Evolutionary conservation across 2,888 invertebrate genomes (phyloP).

Genomic region (Drosophila nigricruria): DNA sequence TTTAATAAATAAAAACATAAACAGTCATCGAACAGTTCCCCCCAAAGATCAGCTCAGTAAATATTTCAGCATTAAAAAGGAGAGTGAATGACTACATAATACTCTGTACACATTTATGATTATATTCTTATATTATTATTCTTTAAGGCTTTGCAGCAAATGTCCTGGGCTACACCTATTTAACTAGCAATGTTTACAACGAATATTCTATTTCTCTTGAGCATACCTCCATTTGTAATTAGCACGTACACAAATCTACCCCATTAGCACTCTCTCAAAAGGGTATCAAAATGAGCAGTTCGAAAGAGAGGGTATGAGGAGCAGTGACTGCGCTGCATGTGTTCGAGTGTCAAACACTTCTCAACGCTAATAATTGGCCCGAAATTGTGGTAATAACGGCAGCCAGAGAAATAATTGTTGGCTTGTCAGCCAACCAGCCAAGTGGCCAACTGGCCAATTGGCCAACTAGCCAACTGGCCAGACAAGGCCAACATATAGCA

Average conservation of each 20-base stretch:
- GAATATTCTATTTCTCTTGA: background rate
- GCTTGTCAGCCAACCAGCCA: constrained; percentile 24
- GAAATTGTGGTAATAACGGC: constrained; percentile 60
- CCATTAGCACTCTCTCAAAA: background rate
- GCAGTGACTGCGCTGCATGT: constrained; percentile 2
- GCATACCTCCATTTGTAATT: background rate
- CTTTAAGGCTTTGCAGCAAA: background rate
- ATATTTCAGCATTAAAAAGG: constrained; percentile 27
- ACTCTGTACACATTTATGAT: no score
- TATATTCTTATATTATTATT: no score
- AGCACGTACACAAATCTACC: background rate
- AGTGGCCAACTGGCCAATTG: background rate
- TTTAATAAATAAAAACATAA: background rate
- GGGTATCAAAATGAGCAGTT: constrained; percentile 14
- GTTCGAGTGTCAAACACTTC: constrained; percentile 35
- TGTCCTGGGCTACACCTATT: background rate
- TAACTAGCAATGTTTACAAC: background rate
- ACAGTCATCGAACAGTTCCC: constrained; percentile 1
- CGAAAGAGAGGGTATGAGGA: background rate
- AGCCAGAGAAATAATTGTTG: constrained; percentile 65
- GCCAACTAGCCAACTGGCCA: constrained; percentile 6
- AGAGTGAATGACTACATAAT: background rate
- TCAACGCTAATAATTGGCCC: constrained; percentile 63
- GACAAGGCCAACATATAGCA: constrained; percentile 4
- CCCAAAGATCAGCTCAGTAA: constrained; percentile 31